Evolutionary conservation across 2,888 invertebrate species (phyloP).

Genomic region (Meiosimyza decipiens): DNA sequence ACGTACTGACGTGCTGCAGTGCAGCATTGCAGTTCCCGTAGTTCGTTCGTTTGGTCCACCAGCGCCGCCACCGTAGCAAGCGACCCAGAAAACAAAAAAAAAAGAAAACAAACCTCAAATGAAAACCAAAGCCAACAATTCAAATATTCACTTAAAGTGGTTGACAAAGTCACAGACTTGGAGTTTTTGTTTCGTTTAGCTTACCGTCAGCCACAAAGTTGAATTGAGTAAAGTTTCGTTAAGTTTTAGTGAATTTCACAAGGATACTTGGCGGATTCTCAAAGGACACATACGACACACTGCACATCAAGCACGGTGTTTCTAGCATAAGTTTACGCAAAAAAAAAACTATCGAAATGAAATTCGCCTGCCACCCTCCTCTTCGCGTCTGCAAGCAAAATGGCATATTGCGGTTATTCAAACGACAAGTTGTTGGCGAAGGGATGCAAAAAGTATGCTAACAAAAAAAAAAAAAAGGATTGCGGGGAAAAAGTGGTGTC

Average conservation of each 20-base stretch:
- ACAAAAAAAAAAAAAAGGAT: slow-evolving; percentile 9
- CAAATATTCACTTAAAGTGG: slow-evolving; percentile 52
- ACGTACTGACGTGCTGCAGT: slow-evolving; percentile 63
- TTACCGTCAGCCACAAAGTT: slow-evolving; percentile 24
- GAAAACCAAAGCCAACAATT: slow-evolving; percentile 49
- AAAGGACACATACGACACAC: slow-evolving; percentile 26
- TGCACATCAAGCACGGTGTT: slow-evolving; percentile 9
- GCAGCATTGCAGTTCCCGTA: slow-evolving; percentile 39
- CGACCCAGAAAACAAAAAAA: slow-evolving; percentile 9
- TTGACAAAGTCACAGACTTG: slow-evolving; percentile 42
- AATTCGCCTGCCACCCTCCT: slow-evolving; percentile 33
- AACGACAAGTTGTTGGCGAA: slow-evolving; percentile 41
- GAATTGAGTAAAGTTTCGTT: slow-evolving; percentile 17
- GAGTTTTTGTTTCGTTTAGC: slow-evolving; percentile 17
- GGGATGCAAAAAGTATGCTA: slow-evolving; percentile 21
- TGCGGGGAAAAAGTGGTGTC: slow-evolving; percentile 34
- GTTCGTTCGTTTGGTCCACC: slow-evolving; percentile 46
- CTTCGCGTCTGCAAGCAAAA: slow-evolving; percentile 41
- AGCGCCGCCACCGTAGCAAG: slow-evolving; percentile 46
- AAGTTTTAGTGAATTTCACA: slow-evolving; percentile 19
- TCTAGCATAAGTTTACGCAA: not conserved
- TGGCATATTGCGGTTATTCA: slow-evolving; percentile 50
- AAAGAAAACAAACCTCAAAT: slow-evolving; percentile 5
- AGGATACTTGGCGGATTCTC: slow-evolving; percentile 24
- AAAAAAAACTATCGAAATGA: slow-evolving; percentile 28